Base-by-base conservation (phyloP, 2,113 vertebrate species). In the Channa argus region DNA sequence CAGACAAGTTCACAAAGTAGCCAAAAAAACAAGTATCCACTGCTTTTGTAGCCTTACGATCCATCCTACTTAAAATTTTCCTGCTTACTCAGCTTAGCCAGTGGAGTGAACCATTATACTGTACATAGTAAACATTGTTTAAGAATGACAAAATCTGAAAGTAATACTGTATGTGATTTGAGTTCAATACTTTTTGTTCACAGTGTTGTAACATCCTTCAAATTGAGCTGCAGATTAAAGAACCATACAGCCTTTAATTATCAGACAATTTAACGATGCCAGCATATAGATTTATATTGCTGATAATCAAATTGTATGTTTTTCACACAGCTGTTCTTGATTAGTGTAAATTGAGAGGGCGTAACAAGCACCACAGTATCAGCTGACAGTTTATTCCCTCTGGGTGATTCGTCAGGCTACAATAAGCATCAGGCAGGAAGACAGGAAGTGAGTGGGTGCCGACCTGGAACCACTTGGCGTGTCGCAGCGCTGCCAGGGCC, bases 391-490 rank as follows among this genome's bases (percentile, higher is more conserved):
- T n/a, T 15, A 3, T 43, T 60, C 60, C 70, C 39, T 59, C 61
- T 12, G 55, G 72, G 14, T 55, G 50, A 71, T 69, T 81, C 83
- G 84, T 95, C 87, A 95, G 95, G 95, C 94, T 96, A 96, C 94
- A 95, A 91, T 89, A 95, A 96, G 93, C 96, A 93, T 93, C 81
- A 45, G 89, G 90, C 89, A 87, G 82, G 87, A 90, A 89, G 89
- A 91, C 90, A 89, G 91, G 92, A 93, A 93, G 91, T 92, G 92
- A 97, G 93, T 94, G 96, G 96, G 92, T 93, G 97, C 98, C 96
- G 97, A 99, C 98, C 98, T 99, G 98, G 96, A 99, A 99, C 98
- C 98, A 99, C 95, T 99, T 99, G 96, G 98, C 96, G 96, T 99
- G 98, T 95, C 98, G 97, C 93, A 99, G 98, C 95, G 98, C 98